Conservation (phyloP, 2,888 invertebrate genomes). For the Kuschelorhynchus macadamiae region DNA sequence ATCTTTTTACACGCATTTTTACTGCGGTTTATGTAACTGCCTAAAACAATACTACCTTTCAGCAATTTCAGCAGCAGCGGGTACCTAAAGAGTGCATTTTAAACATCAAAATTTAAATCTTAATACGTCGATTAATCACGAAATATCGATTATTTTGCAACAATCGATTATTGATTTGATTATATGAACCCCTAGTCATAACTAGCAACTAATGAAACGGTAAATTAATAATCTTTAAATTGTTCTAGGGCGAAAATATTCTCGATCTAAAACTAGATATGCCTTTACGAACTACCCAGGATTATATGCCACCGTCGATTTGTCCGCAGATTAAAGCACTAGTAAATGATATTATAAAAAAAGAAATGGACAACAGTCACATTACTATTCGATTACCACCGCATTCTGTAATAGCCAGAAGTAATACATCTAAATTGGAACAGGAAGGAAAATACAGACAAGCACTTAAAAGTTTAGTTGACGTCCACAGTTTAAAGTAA, state of each 20-base stretch:
- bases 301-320: constrained; percentile 79
- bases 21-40: too few relatives aligned
- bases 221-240: too few relatives aligned
- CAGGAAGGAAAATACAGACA: constrained; percentile 67
- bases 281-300: constrained; percentile 82
- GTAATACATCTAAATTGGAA: constrained; percentile 64
- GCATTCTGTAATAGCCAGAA: constrained; percentile 62
- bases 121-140: too few relatives aligned
- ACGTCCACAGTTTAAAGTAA: constrained; percentile 66
- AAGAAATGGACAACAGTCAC: constrained; percentile 65
- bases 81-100: too few relatives aligned
- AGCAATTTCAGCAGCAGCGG: too few relatives aligned
- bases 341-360: constrained; percentile 73
- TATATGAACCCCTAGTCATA: too few relatives aligned
- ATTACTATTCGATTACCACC: constrained; percentile 65
- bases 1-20: too few relatives aligned
- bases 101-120: too few relatives aligned
- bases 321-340: constrained; percentile 82
- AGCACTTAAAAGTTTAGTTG: constrained; percentile 65
- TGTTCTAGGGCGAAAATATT: constrained; percentile 76
- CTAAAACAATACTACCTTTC: too few relatives aligned
- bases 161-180: too few relatives aligned
- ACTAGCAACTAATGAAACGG: too few relatives aligned
- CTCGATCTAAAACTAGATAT: constrained; percentile 82
- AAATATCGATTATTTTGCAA: too few relatives aligned